phyloP scores from a whole-genome alignment of 1,140 invertebrate species.

The Subanguina moxae region DNA sequence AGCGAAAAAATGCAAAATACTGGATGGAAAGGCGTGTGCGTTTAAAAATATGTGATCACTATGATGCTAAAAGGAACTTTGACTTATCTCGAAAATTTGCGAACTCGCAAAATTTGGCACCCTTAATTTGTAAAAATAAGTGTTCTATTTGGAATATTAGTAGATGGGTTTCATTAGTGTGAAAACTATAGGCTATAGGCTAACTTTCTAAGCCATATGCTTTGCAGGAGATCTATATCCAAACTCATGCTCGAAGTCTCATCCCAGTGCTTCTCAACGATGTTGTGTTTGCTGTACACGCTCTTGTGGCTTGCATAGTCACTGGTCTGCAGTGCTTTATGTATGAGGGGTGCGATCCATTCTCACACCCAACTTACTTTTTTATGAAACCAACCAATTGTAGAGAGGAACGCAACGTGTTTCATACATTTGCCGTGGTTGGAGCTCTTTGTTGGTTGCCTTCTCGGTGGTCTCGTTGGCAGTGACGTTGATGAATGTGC shows the following conservation, averaged over 20 bases:
- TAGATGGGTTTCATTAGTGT: too few species aligned
- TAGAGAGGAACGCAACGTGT: constrained; percentile 67
- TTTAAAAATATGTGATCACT: too few species aligned
- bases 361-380: constrained; percentile 14
- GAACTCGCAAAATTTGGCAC: too few species aligned
- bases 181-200: too few species aligned
- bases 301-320: constrained; percentile 76
- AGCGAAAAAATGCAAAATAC: too few species aligned
- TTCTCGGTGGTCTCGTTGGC: constrained; percentile 67
- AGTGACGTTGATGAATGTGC: constrained; percentile 65
- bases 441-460: constrained; percentile 65
- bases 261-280: constrained; percentile 88
- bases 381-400: constrained; percentile 14
- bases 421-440: constrained; percentile 61
- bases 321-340: constrained; percentile 83
- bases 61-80: too few species aligned
- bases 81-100: too few species aligned
- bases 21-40: too few species aligned
- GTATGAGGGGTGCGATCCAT: constrained; percentile 73
- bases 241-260: constrained; percentile 33
- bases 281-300: constrained; percentile 90
- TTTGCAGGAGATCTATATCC: constrained; percentile 41
- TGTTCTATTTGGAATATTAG: neutral
- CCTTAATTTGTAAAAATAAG: neutral
- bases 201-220: neutral